Evolutionary conservation across 2,113 vertebrate genomes (phyloP), one percentile per base, ranked within the genome.

Genomic region (Manacus vitellinus): DNA sequence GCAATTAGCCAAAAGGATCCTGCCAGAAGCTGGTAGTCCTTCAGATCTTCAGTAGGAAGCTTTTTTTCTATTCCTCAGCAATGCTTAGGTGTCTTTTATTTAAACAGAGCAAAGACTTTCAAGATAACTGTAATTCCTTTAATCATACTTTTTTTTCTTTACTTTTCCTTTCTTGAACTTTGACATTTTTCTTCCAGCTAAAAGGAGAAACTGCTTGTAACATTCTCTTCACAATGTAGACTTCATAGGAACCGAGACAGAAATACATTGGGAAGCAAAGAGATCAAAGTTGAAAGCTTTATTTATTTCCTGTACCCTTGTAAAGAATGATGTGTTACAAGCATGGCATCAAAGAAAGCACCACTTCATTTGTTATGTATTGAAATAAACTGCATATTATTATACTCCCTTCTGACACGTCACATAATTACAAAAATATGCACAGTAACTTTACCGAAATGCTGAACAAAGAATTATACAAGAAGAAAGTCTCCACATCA

Each of bases 201-300:
- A 88, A 52, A 74, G 65, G 22, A 94, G 33, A 80, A 88, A 72
- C 10, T 67, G 68, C 85, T 43, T 35, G 25, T 55, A 87, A 61
- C 22, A 31, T 58, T 61, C 28, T 63, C 46, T 67, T 59, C 4
- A 1, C 35, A 65, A 25, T 5, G 43, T 1, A 61, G 52, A 56
- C 37, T 65, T 91, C 54, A 41, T 8, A 67, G 75, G 39, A 85
- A 79, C 37, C 43, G 74, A 66, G 71, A 85, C 19, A 85, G 89
- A 82, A 85, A 18, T 79, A 73, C 52, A 21, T 3, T 74, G 71
- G 41, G 30, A 79, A 76, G 75, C 19, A 79, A 61, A 79, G 46
- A 94, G 75, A 95, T 85, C 54, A 83, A 93, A 94, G 93, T 47
- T 93, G 81, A 88, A 88, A 73, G 22, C 78, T 91, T 37, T 67